Conservation (phyloP, 1,140 invertebrate species). For the Nebria ingens region DNA sequence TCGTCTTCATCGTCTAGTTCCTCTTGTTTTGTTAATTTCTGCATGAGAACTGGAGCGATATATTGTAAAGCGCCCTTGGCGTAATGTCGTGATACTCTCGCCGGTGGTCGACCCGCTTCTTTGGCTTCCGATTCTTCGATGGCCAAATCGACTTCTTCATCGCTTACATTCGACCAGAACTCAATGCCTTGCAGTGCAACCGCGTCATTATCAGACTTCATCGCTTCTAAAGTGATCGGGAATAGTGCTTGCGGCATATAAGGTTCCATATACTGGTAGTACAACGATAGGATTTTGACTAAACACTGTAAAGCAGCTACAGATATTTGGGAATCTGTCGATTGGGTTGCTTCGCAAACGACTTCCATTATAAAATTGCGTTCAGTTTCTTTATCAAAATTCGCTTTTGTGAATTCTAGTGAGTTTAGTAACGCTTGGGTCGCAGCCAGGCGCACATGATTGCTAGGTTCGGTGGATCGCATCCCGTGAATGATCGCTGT, state of each 20-base stretch:
- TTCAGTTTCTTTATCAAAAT: slow-evolving; percentile 96
- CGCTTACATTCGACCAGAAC: slow-evolving; percentile 99
- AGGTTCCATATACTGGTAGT: slow-evolving; percentile 98
- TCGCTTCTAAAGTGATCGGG: slow-evolving; percentile 96
- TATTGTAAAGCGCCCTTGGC: slow-evolving; percentile 93
- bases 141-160: slow-evolving; percentile 95
- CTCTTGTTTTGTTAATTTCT: slow-evolving; percentile 91
- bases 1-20: slow-evolving; percentile 95
- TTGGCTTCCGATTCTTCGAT: slow-evolving; percentile 90
- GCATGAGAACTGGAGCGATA: slow-evolving; percentile 87
- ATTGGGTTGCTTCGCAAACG: slow-evolving; percentile 87
- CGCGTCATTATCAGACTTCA: slow-evolving; percentile 94
- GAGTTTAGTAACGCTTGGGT: slow-evolving; percentile 97
- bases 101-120: slow-evolving; percentile 84
- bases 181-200: slow-evolving; percentile 98
- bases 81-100: slow-evolving; percentile 82
- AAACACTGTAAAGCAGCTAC: slow-evolving; percentile 96
- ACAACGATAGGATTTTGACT: slow-evolving; percentile 97
- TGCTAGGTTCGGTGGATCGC: slow-evolving; percentile 68
- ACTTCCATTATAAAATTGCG: slow-evolving; percentile 99
- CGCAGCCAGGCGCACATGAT: slow-evolving; percentile 84
- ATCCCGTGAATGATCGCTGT: slow-evolving; percentile 97
- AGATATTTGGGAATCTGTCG: slow-evolving; percentile 71
- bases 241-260: slow-evolving; percentile 99
- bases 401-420: slow-evolving; percentile 95